A percentile compares a stretch with the other conserved stretches of the same genome.
These are phyloP conservation scores for Molanna angustata DNA, from an alignment of 2,888 invertebrate species.

Conservation along the genomic window DNA sequence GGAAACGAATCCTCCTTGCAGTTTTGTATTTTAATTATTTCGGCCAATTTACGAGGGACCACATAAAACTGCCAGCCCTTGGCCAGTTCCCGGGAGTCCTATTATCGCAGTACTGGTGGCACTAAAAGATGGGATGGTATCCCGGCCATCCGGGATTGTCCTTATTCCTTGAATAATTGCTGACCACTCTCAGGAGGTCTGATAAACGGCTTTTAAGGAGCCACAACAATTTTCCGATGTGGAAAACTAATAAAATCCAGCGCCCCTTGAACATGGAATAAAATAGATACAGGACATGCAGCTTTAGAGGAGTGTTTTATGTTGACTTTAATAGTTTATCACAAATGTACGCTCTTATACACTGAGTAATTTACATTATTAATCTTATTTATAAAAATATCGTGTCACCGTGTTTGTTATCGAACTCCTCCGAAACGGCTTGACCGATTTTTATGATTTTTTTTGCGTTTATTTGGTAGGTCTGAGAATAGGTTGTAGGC, in stretches of 20 bases:
- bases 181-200: slow-evolving; percentile 17
- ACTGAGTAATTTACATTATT: too few relatives aligned
- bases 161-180: slow-evolving; percentile 27
- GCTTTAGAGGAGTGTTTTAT: too few relatives aligned
- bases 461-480: too few relatives aligned
- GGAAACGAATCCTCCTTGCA: slow-evolving; percentile 10
- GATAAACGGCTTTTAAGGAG: slow-evolving; percentile 25
- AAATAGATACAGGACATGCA: too few relatives aligned
- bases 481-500: too few relatives aligned
- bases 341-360: too few relatives aligned
- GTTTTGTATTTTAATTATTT: slow-evolving; percentile 32
- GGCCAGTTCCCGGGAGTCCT: slow-evolving; percentile 11
- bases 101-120: slow-evolving; percentile 11
- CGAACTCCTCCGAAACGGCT: too few relatives aligned
- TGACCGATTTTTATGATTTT: too few relatives aligned
- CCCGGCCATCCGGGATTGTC: slow-evolving; percentile 7
- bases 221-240: slow-evolving; percentile 12
- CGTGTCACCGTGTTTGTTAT: too few relatives aligned
- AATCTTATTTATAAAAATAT: too few relatives aligned
- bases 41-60: slow-evolving; percentile 30
- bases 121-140: neutral
- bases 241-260: slow-evolving; percentile 18
- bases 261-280: too few relatives aligned
- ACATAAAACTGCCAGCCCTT: slow-evolving; percentile 21
- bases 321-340: too few relatives aligned